Conservation (phyloP, 1,140 invertebrate genomes). For the Atta cephalotes region DNA sequence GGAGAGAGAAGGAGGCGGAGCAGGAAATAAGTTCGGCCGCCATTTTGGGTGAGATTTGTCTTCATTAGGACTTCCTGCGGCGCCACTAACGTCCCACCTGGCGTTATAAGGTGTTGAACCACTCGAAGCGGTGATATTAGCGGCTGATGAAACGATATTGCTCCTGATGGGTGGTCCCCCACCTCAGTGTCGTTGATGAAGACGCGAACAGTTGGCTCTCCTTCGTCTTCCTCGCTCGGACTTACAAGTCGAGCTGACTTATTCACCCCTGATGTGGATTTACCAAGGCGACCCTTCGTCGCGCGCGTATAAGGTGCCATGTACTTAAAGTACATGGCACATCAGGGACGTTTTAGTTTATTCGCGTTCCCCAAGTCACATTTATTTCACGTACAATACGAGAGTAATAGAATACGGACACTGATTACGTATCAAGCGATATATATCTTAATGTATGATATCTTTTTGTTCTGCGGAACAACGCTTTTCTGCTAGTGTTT, state of each 20-base stretch:
- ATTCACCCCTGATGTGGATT: slow-evolving; percentile 55
- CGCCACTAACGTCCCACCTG: slow-evolving; percentile 81
- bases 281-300: slow-evolving; percentile 52
- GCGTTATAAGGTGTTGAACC: slow-evolving; percentile 83
- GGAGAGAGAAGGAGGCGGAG: slow-evolving; percentile 66
- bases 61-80: slow-evolving; percentile 85
- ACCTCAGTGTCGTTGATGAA: slow-evolving; percentile 73
- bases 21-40: slow-evolving; percentile 81
- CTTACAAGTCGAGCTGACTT: slow-evolving; percentile 59
- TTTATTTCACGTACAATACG: slow-evolving; percentile 22
- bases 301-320: slow-evolving; percentile 7
- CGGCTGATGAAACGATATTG: slow-evolving; percentile 82
- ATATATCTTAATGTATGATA: neutral
- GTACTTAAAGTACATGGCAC: slow-evolving; percentile 26
- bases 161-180: slow-evolving; percentile 82
- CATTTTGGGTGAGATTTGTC: slow-evolving; percentile 84
- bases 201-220: slow-evolving; percentile 77
- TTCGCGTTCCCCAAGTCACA: neutral
- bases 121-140: slow-evolving; percentile 80
- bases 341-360: neutral
- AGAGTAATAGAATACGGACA: slow-evolving; percentile 17
- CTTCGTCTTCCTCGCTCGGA: slow-evolving; percentile 63
- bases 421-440: slow-evolving; percentile 1
- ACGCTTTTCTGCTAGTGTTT: neutral
- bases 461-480: too few relatives aligned